Evolutionary conservation across 1,140 invertebrate genomes (phyloP).

Genomic region (Pseudobourletiella spinata): DNA sequence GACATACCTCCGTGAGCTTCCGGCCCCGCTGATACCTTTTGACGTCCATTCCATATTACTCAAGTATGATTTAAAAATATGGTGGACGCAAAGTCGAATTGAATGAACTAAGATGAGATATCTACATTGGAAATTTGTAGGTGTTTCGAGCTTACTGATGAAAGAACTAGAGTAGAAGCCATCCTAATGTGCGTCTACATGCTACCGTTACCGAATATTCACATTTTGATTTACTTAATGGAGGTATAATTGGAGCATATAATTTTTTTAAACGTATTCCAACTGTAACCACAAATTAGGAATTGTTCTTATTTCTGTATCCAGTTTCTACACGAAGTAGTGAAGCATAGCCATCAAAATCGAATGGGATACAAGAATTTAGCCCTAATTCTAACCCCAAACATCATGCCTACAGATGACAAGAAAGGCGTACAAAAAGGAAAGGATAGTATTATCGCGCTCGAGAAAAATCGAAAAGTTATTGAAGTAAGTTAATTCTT

Average conservation of each 20-base stretch:
- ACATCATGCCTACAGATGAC: constrained; percentile 29
- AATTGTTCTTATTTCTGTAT: background rate
- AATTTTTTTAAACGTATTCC: background rate
- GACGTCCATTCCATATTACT: constrained; percentile 21
- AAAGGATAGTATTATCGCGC: constrained; percentile 1
- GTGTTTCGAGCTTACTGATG: constrained; percentile 15
- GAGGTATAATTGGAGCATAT: constrained; percentile 9
- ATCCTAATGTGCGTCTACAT: constrained; percentile 18
- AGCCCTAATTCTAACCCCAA: constrained; percentile 27
- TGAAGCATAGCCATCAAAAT: constrained; percentile 15
- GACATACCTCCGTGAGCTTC: constrained; percentile 25
- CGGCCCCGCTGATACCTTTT: constrained; percentile 21
- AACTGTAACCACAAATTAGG: background rate
- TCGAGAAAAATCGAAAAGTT: constrained; percentile 1
- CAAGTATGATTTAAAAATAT: constrained; percentile 4
- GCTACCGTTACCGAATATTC: constrained; percentile 17
- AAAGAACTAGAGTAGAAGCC: constrained; percentile 7
- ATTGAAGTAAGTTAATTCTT: background rate
- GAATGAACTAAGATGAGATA: background rate
- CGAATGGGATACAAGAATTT: constrained; percentile 30
- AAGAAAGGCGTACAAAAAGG: constrained; percentile 10
- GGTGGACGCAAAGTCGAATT: background rate
- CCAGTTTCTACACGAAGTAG: constrained; percentile 27
- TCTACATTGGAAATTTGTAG: constrained; percentile 1
- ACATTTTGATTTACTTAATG: constrained; percentile 23